These are phyloP conservation scores for Chiloscyllium plagiosum DNA, from an alignment of 2,113 vertebrate species.

Conservation along the genomic window DNA sequence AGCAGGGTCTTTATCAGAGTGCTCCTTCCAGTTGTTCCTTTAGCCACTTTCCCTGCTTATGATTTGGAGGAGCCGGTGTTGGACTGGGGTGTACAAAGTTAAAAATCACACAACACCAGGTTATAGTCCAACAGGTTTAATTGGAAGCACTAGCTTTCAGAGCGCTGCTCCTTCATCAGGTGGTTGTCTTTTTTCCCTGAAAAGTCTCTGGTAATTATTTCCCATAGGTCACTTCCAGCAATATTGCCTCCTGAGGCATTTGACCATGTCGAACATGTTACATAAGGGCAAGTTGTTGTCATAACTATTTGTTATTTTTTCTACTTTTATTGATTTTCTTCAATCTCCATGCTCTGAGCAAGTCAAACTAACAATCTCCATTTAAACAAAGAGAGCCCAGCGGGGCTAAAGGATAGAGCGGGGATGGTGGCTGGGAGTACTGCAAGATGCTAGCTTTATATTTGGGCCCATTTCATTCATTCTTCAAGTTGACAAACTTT, in stretches of 20 bases:
- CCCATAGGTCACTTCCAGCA: neutral
- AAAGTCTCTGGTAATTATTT: neutral
- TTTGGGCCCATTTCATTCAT: neutral
- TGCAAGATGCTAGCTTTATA: neutral
- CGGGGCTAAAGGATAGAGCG: neutral
- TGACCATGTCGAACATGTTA: neutral
- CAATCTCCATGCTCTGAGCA: neutral
- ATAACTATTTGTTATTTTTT: neutral
- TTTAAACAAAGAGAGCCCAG: neutral
- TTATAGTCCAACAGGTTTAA: too few species aligned
- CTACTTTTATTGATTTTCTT: neutral
- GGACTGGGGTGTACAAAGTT: too few species aligned
- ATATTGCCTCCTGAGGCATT: neutral
- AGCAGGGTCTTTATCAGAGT: neutral
- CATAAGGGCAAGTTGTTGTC: neutral
- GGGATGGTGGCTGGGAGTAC: too few species aligned
- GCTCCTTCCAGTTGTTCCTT: neutral
- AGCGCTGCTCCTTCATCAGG: too few species aligned
- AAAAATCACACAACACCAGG: too few species aligned
- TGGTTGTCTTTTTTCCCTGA: neutral
- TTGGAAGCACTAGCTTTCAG: too few species aligned
- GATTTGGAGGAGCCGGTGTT: too few species aligned
- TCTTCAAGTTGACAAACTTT: neutral
- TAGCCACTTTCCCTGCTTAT: neutral
- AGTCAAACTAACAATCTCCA: neutral